Evolutionary conservation across 2,113 vertebrate genomes (phyloP).

Genomic region (Etheostoma cragini): DNA sequence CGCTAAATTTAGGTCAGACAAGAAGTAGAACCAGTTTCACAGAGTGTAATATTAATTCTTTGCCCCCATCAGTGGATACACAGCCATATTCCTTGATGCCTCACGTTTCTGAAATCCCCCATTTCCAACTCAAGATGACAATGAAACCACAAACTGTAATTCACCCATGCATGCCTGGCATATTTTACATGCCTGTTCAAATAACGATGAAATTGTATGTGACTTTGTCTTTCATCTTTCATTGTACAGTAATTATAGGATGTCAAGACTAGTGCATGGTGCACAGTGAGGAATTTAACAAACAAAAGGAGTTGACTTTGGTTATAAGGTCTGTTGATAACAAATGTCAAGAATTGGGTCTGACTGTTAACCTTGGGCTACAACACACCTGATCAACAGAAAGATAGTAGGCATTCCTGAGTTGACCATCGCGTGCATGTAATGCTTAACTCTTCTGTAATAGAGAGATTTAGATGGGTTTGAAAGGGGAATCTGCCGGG

Average conservation of each 20-base stretch:
- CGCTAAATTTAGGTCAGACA: slow-evolving; percentile 45
- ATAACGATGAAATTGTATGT: neutral
- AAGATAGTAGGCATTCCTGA: slow-evolving; percentile 54
- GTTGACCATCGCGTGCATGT: neutral
- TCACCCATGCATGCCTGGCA: slow-evolving; percentile 18
- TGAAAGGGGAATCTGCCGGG: neutral
- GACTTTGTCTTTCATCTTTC: slow-evolving; percentile 21
- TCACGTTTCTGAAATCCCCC: slow-evolving; percentile 24
- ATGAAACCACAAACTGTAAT: slow-evolving; percentile 46
- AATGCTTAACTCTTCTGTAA: slow-evolving; percentile 60
- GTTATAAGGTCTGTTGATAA: slow-evolving; percentile 46
- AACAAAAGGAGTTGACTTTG: slow-evolving; percentile 71
- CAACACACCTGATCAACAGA: slow-evolving; percentile 34
- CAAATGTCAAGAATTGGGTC: slow-evolving; percentile 18
- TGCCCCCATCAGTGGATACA: neutral
- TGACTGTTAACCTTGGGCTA: slow-evolving; percentile 31
- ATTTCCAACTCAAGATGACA: slow-evolving; percentile 33
- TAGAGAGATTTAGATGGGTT: slow-evolving; percentile 16
- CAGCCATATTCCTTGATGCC: slow-evolving; percentile 43
- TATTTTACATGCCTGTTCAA: slow-evolving; percentile 39
- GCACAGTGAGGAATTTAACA: slow-evolving; percentile 44
- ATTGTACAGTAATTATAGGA: slow-evolving; percentile 40
- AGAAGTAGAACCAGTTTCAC: slow-evolving; percentile 19
- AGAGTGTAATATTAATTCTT: slow-evolving; percentile 19
- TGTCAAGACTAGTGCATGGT: neutral